phyloP scores from a whole-genome alignment of 2,888 invertebrate genomes.

The Mechanitis messenoides region DNA sequence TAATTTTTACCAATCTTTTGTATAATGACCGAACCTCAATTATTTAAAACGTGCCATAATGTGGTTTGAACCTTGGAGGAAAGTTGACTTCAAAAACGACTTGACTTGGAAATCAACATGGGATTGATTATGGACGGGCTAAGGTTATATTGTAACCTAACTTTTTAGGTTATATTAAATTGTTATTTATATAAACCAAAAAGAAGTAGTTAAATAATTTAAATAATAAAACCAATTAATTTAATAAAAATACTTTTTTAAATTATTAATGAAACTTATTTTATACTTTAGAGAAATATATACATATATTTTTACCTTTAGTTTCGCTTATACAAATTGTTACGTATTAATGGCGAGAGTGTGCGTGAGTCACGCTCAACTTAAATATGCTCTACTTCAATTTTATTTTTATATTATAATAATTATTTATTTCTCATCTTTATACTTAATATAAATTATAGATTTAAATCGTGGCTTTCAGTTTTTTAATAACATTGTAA shows the following conservation, averaged over 20 bases:
- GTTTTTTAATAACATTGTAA: too few relatives aligned
- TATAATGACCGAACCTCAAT: constrained; percentile 32
- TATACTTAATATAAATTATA: not conserved
- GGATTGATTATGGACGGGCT: too few relatives aligned
- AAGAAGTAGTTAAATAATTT: too few relatives aligned
- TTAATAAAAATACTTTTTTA: too few relatives aligned
- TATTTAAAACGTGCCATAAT: constrained; percentile 33
- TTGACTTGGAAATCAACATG: not conserved
- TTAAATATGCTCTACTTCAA: not conserved
- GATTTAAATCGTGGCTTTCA: too few relatives aligned
- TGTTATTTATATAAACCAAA: too few relatives aligned
- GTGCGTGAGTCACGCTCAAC: constrained; percentile 2
- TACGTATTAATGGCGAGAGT: not conserved
- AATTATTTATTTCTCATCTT: not conserved
- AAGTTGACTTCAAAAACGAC: constrained; percentile 18
- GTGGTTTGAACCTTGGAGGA: constrained; percentile 23
- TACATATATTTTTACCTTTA: not conserved
- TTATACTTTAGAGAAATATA: too few relatives aligned
- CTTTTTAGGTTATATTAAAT: not conserved
- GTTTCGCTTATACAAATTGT: not conserved
- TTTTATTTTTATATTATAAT: not conserved
- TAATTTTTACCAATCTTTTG: constrained; percentile 30
- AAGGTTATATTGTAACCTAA: not conserved
- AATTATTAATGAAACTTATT: too few relatives aligned
- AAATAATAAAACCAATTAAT: too few relatives aligned